Evolutionary conservation across 2,113 vertebrate species (phyloP).

Genomic region (Zeus faber): DNA sequence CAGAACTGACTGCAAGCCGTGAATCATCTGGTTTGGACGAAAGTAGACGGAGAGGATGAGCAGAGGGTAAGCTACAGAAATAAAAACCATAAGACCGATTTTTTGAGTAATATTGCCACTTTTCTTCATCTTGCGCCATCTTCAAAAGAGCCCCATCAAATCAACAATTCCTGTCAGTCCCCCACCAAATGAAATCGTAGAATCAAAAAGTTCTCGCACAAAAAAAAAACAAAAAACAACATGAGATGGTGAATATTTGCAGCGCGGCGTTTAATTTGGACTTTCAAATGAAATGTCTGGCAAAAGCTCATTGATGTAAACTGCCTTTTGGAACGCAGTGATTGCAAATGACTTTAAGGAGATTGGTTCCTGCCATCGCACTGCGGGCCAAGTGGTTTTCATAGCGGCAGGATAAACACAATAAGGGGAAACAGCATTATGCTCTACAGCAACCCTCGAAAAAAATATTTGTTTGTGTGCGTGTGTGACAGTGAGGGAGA

Average conservation of each 20-base stretch:
- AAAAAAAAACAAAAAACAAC: neutral
- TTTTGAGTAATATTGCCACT: too few species aligned
- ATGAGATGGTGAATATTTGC: slow-evolving; percentile 27
- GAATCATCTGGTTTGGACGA: too few species aligned
- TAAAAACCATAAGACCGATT: too few species aligned
- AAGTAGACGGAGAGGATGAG: too few species aligned
- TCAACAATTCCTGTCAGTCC: too few species aligned
- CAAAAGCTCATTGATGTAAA: slow-evolving; percentile 49
- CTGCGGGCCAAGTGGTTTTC: slow-evolving; percentile 32
- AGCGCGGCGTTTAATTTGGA: slow-evolving; percentile 32
- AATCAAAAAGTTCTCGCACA: too few species aligned
- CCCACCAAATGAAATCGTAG: too few species aligned
- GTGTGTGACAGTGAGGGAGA: neutral
- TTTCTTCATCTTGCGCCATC: too few species aligned
- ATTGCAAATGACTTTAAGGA: slow-evolving; percentile 59
- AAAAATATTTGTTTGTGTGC: neutral
- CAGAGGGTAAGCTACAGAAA: too few species aligned
- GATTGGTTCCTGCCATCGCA: slow-evolving; percentile 56
- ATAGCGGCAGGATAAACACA: slow-evolving; percentile 49
- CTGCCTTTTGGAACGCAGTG: slow-evolving; percentile 51
- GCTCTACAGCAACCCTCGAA: neutral
- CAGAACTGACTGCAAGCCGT: too few species aligned
- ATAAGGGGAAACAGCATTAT: slow-evolving; percentile 6
- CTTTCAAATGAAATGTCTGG: slow-evolving; percentile 48
- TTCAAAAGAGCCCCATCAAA: too few species aligned